Base-by-base conservation (phyloP, 2,797 vertebrate species). In the Lindbergichthys nudifrons region DNA sequence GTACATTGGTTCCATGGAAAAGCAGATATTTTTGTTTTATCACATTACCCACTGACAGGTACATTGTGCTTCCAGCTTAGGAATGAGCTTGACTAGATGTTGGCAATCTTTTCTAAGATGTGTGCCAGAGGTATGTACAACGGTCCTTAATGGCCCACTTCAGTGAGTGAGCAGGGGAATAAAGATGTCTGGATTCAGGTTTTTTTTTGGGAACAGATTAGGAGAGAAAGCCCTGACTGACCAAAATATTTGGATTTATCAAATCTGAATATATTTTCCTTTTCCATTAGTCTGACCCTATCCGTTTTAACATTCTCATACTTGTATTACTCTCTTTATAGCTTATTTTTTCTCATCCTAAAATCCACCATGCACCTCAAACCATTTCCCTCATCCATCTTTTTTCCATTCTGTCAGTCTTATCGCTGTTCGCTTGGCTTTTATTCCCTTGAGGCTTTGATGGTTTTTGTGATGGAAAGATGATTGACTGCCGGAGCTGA, bases 401-500 rank as follows among this genome's bases (percentile, higher is more conserved):
- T 57, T 77, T 65, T 73, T 63, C 23, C n/a, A 45, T 32, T n/a
- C 73, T 65, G 18, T 82, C 82, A 79, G 81, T 83, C 83, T 90
- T 87, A 87, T 89, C 83, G 0, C 78, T 50, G 32, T 83, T 86
- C 87, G 86, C 85, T 88, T 82, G 88, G 89, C 83, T 86, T 81
- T 80, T 47, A 63, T 81, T 82, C 81, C 81, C 84, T 56, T 0
- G 5, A 75, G 85, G 77, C 72, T 84, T 86, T 85, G 81, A 86
- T 86, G 87, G 84, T 59, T 53, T 81, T 83, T 66, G 65, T 52
- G 82, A 87, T 86, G 84, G 86, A 50, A 70, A 32, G 51, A 85
- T 91, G 90, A 93, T 79, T 90, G 92, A 91, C 90, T 86, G 79
- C 46, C 59, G 53, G 64, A 84, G 86, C 75, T 84, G 84, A 87